These are phyloP conservation scores for Drosophila ercepeae DNA, from an alignment of 1,140 invertebrate genomes.

Conservation along the genomic window DNA sequence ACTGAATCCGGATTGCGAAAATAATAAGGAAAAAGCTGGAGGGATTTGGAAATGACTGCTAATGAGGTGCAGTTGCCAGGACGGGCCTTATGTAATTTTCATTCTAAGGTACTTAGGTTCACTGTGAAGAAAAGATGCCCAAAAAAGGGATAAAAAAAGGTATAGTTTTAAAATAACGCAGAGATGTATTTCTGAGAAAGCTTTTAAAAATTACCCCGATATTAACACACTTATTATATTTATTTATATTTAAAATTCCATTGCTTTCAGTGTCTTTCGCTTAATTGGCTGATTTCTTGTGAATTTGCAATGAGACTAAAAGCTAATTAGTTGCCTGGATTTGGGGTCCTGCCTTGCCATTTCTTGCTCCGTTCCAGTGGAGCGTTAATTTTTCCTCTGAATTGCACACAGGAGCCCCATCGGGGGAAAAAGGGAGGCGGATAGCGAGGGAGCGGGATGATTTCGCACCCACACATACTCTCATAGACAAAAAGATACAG, in stretches of 20 bases:
- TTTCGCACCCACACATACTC: conserved; percentile 2
- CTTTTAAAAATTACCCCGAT: too few relatives aligned
- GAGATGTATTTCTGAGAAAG: too few relatives aligned
- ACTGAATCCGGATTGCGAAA: conserved; percentile 5
- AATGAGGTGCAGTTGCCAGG: conserved; percentile 53
- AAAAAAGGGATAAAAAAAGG: too few relatives aligned
- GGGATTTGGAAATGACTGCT: conserved; percentile 16
- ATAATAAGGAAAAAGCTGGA: neutral
- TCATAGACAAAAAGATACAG: conserved; percentile 5
- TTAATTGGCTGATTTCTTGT: conserved; percentile 35
- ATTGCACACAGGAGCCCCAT: conserved; percentile 39
- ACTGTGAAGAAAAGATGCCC: neutral
- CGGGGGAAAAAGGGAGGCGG: neutral
- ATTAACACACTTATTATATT: too few relatives aligned
- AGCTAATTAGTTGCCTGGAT: conserved; percentile 71
- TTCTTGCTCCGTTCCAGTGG: conserved; percentile 9
- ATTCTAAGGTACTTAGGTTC: neutral
- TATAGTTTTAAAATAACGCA: too few relatives aligned
- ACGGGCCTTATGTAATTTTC: conserved; percentile 12
- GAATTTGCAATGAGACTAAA: conserved; percentile 64
- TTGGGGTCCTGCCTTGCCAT: conserved; percentile 1
- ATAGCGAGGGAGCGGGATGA: too few relatives aligned
- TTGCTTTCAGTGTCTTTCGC: conserved; percentile 9
- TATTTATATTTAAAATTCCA: neutral
- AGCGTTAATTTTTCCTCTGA: conserved; percentile 56